phyloP scores from a whole-genome alignment of 2,113 vertebrate species.

The Eclectus roratus region DNA sequence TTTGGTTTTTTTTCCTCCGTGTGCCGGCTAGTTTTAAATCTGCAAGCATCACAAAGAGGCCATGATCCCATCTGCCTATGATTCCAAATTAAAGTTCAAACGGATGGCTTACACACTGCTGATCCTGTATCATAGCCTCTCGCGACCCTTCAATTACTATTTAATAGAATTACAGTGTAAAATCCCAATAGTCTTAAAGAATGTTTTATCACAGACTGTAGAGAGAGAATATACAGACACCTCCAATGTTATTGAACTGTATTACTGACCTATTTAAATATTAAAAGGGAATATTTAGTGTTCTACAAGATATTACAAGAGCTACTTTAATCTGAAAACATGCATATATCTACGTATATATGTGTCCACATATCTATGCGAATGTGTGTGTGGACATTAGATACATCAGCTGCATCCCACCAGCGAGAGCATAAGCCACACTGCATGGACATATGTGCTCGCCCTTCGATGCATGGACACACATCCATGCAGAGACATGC shows the following conservation, averaged over 20 bases:
- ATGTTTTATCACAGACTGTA: constrained; percentile 73
- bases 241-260: constrained; percentile 45
- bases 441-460: neutral
- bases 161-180: constrained; percentile 85
- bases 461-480: neutral
- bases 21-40: constrained; percentile 75
- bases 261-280: constrained; percentile 61
- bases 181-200: constrained; percentile 81
- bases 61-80: constrained; percentile 82
- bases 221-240: constrained; percentile 55
- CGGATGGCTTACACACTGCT: constrained; percentile 74
- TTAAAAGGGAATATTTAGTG: constrained; percentile 46
- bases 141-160: constrained; percentile 81
- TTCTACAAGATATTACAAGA: constrained; percentile 63
- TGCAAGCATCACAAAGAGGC: constrained; percentile 73
- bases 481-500: neutral
- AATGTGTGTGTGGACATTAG: neutral
- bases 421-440: accelerated
- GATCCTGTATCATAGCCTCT: constrained; percentile 83
- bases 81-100: constrained; percentile 82
- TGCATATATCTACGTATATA: neutral
- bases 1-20: constrained; percentile 39
- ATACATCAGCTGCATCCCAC: neutral
- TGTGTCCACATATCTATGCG: neutral
- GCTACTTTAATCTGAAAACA: constrained; percentile 44